Evolutionary conservation across 2,113 vertebrate species (phyloP).

Genomic region (Coryphaenoides rupestris): DNA sequence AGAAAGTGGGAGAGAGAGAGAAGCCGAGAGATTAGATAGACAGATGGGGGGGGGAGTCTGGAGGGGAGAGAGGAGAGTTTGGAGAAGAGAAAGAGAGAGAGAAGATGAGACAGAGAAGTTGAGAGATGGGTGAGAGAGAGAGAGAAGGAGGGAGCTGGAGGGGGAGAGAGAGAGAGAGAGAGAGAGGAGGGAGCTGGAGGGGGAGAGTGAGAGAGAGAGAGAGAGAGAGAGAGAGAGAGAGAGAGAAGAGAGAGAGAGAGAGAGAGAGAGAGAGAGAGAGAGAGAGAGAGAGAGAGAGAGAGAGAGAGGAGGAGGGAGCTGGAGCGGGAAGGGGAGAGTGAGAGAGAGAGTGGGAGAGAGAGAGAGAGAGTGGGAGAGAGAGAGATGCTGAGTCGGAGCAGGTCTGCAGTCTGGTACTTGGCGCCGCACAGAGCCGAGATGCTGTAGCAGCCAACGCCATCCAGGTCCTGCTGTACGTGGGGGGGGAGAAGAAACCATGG

Average conservation of each 20-base stretch:
- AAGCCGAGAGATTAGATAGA: too few species aligned
- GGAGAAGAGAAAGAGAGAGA: too few species aligned
- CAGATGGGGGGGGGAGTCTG: too few species aligned
- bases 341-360: conserved; percentile 36
- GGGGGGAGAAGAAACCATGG: conserved; percentile 42
- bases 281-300: neutral
- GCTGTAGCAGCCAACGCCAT: conserved; percentile 40
- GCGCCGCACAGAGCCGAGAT: conserved; percentile 61
- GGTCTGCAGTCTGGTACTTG: conserved; percentile 71
- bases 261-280: neutral
- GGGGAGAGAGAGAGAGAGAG: too few species aligned
- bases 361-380: conserved; percentile 25
- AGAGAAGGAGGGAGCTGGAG: neutral
- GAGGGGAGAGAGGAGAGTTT: too few species aligned
- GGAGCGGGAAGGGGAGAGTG: neutral
- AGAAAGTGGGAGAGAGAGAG: too few species aligned
- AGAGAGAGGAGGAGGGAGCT: neutral
- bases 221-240: neutral
- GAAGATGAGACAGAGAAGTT: too few species aligned
- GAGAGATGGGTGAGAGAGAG: neutral
- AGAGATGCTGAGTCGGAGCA: conserved; percentile 50
- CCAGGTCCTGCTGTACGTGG: conserved; percentile 44
- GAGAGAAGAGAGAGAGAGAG: neutral
- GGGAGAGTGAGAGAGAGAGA: neutral
- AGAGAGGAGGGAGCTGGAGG: neutral